phyloP scores from a whole-genome alignment of 64 coral and sea anemone genomes.

The Orbicella faveolata region DNA sequence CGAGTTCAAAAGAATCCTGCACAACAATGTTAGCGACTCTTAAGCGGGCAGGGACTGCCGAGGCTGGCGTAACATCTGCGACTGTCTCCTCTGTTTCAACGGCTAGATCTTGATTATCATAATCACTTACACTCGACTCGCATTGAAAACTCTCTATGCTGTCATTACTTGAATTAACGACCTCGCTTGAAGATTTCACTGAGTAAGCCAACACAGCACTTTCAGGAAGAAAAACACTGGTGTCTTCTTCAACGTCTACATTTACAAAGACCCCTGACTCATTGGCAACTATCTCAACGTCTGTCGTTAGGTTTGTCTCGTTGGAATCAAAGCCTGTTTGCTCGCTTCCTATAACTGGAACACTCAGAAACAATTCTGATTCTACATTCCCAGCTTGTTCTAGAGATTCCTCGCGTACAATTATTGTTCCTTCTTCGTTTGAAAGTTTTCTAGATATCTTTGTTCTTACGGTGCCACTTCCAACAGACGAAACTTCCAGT shows the following conservation, averaged over 20 bases:
- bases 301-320: not conserved
- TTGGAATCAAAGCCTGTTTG: not conserved
- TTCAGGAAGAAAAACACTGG: no score
- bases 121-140: not conserved
- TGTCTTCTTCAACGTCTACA: not conserved
- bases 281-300: not conserved
- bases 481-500: conserved; percentile 81
- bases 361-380: conserved; percentile 4
- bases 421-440: conserved; percentile 41
- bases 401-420: conserved; percentile 22
- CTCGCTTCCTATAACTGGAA: not conserved
- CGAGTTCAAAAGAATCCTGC: conserved; percentile 83
- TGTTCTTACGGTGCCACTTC: conserved; percentile 64
- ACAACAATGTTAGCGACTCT: not conserved
- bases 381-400: not conserved
- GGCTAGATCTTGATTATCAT: not conserved
- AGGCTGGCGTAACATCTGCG: not conserved
- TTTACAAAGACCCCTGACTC: not conserved
- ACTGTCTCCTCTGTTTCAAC: conserved; percentile 3
- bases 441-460: conserved; percentile 54
- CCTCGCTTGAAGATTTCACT: not conserved
- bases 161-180: not conserved
- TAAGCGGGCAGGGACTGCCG: not conserved
- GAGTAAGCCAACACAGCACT: not conserved
- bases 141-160: not conserved